These are phyloP conservation scores for Oryzias dopingdopingensis DNA, from an alignment of 2,797 vertebrate species.

Conservation along the genomic window DNA sequence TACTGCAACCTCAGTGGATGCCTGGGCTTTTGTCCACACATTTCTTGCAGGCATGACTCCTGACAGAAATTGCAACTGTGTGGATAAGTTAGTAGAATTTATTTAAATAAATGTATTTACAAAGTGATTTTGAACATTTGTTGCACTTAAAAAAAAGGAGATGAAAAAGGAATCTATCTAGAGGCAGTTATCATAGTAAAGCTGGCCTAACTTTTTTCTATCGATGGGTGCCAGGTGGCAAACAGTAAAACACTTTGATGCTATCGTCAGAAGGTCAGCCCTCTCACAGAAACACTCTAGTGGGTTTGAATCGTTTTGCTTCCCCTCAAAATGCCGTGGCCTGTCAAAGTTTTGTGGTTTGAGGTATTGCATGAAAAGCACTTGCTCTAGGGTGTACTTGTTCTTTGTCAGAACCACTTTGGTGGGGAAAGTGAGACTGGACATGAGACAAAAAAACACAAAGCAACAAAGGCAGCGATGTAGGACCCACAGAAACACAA, in stretches of 20 bases:
- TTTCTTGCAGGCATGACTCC: conserved; percentile 33
- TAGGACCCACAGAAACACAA: conserved; percentile 43
- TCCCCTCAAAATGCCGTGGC: conserved; percentile 14
- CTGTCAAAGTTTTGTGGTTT: conserved; percentile 19
- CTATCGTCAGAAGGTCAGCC: conserved; percentile 17
- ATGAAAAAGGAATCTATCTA: not conserved
- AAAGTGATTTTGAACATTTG: not conserved
- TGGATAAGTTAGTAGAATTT: not conserved
- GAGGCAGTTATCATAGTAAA: not conserved
- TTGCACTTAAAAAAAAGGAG: not conserved
- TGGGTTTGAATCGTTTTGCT: conserved; percentile 37
- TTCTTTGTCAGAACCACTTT: conserved; percentile 61
- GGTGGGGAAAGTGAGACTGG: conserved; percentile 34
- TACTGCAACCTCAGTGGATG: conserved; percentile 19
- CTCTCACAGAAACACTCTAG: conserved; percentile 16
- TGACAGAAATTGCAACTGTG: conserved; percentile 7
- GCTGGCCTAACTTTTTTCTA: not conserved
- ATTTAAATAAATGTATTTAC: conserved; percentile 3
- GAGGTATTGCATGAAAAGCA: conserved; percentile 28
- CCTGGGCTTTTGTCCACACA: conserved; percentile 29
- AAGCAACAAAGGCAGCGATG: conserved; percentile 66
- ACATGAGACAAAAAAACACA: conserved; percentile 44
- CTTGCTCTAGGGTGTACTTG: conserved; percentile 36
- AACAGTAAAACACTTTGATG: conserved; percentile 28
- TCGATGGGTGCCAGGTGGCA: conserved; percentile 13